Base-by-base conservation (phyloP, 2,888 invertebrate species). In the Ichneumoninae sp. region DNA sequence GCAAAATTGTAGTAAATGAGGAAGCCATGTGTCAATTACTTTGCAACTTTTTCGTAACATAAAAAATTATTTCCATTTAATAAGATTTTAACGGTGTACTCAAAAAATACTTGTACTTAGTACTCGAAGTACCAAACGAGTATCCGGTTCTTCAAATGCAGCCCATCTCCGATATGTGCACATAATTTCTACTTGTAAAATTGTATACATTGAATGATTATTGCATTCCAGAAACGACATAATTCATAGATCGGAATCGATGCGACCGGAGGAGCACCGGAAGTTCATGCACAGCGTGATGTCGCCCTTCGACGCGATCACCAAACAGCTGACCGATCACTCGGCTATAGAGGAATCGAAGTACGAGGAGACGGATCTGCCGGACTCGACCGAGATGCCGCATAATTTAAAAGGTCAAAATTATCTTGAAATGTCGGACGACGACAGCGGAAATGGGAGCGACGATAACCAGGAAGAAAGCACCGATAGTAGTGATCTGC, bases 261-360 rank as follows among this genome's bases (percentile, higher is more conserved):
- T 90, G 88, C 74, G 73, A 7, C 82, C 88, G 0, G 88, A 89
- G 5, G 91, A 92, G 16, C 89, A 84, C 3, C 85, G 90, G 10
- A 84, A 90, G 36, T 88, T 90, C 73, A 85, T 90, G 44, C 85
- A 92, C 33, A 90, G 90, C 36, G 88, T 91, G 19, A 89, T 90
- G 82, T 83, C 91, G 10, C 93, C 93, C 0, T 89, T 93, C 16
- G 90, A 92, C 30, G 88, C 89, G 6, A 89, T 93, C 33, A 87
- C 93, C 1, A 92, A 93, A 54, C 91, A 92, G 26, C 65, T 93
- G 16, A 88, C 89, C 0, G 92, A 89, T 87, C 91, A 92, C 52
- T 89, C 89, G 3, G 83, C 87, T 7, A 87, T 91, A 47, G 91
- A 92, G 54, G 89, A 91, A 8, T 85, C 88, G 1, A 90, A 89